These are phyloP conservation scores for Bathynomus jamesi DNA, from an alignment of 1,140 invertebrate species.

Conservation along the genomic window DNA sequence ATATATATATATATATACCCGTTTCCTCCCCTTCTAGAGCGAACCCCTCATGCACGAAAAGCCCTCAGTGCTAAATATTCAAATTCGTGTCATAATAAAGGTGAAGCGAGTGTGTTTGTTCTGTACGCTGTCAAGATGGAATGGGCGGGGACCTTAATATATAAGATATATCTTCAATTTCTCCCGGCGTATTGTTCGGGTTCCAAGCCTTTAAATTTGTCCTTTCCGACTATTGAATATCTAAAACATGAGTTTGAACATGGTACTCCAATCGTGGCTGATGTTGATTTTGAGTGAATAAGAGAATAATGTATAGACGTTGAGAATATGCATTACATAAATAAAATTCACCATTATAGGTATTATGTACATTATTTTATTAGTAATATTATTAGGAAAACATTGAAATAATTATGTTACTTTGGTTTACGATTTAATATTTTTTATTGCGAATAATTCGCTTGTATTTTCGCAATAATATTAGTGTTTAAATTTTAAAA, in stretches of 20 bases:
- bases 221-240: neutral
- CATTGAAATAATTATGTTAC: neutral
- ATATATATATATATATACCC: neutral
- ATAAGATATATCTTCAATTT: neutral
- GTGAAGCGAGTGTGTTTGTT: neutral
- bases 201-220: neutral
- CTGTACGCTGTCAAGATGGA: neutral
- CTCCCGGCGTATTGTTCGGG: neutral
- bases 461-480: no score
- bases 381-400: neutral
- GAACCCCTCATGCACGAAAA: neutral
- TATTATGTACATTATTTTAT: neutral
- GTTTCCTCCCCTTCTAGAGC: neutral
- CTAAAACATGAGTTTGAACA: neutral
- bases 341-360: neutral
- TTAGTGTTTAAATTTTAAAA: no score
- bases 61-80: neutral
- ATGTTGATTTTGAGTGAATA: neutral
- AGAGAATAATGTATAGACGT: neutral
- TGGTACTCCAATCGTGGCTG: neutral
- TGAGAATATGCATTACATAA: neutral
- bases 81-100: neutral
- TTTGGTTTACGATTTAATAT: neutral
- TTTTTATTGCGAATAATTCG: no score
- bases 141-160: neutral